phyloP scores from a whole-genome alignment of 2,888 invertebrate genomes.

The Drosophila helvetica region DNA sequence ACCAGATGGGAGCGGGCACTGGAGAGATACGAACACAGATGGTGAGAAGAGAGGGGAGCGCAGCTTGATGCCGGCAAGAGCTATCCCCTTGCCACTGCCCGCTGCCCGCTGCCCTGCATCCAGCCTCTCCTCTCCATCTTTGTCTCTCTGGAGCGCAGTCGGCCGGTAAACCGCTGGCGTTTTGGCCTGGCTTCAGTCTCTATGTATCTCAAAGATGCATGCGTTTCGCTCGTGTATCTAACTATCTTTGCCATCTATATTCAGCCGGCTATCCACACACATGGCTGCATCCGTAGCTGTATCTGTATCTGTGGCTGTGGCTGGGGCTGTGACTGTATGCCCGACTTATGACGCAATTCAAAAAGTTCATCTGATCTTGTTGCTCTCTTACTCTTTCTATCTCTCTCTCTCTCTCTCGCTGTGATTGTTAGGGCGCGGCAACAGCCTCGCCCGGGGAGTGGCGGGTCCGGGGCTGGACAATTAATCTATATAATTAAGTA shows the following conservation, averaged over 20 bases:
- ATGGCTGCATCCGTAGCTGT: conserved; percentile 31
- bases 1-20: conserved; percentile 9
- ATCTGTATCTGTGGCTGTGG: conserved; percentile 22
- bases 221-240: conserved; percentile 55
- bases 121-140: neutral
- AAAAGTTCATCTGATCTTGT: conserved; percentile 50
- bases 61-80: conserved; percentile 55
- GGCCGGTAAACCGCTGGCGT: conserved; percentile 45
- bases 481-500: conserved; percentile 59
- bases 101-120: conserved; percentile 31
- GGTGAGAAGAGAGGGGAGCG: conserved; percentile 16
- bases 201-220: conserved; percentile 32
- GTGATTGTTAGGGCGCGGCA: conserved; percentile 22
- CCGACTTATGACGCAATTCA: conserved; percentile 71
- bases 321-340: conserved; percentile 19
- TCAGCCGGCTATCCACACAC: conserved; percentile 21
- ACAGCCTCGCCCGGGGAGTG: conserved; percentile 24
- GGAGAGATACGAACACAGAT: conserved; percentile 10
- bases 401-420: conserved; percentile 1
- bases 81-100: neutral
- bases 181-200: conserved; percentile 31
- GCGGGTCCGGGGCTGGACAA: conserved; percentile 11
- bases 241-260: conserved; percentile 65
- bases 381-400: neutral
- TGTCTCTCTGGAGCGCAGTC: conserved; percentile 41